These are phyloP conservation scores for Reticulitermes lucifugus DNA, from an alignment of 2,888 invertebrate genomes.

Conservation along the genomic window DNA sequence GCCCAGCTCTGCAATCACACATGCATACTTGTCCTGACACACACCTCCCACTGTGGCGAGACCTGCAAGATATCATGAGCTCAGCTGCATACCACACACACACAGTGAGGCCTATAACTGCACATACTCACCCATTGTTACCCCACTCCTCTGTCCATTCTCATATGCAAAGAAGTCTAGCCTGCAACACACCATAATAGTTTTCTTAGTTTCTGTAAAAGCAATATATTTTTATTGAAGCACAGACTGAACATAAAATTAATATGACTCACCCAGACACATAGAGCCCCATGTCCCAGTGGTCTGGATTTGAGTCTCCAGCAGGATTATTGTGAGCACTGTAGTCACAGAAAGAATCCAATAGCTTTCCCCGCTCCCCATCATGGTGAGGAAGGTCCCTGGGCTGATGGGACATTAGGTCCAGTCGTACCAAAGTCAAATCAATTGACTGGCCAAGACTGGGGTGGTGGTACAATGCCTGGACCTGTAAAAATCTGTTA, in stretches of 20 bases:
- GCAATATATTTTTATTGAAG: neutral
- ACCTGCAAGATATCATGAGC: slow-evolving; percentile 53
- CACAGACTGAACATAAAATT: neutral
- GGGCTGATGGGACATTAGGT: slow-evolving; percentile 77
- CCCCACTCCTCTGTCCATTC: slow-evolving; percentile 75
- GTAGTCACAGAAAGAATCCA: slow-evolving; percentile 83
- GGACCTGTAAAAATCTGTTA: slow-evolving; percentile 67
- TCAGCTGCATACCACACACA: too few relatives aligned
- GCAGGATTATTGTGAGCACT: slow-evolving; percentile 74
- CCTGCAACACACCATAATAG: slow-evolving; percentile 61
- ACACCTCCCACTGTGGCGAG: slow-evolving; percentile 84
- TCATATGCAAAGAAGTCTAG: slow-evolving; percentile 80
- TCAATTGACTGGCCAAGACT: slow-evolving; percentile 76
- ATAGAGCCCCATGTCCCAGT: slow-evolving; percentile 85
- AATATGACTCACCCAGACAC: slow-evolving; percentile 73
- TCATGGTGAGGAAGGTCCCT: slow-evolving; percentile 71
- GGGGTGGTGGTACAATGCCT: slow-evolving; percentile 83
- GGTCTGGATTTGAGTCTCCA: slow-evolving; percentile 76
- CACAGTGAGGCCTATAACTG: too few relatives aligned
- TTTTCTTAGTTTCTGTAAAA: neutral
- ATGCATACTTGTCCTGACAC: slow-evolving; percentile 77
- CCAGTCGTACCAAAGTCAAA: slow-evolving; percentile 76
- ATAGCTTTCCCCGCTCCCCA: slow-evolving; percentile 74
- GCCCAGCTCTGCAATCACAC: slow-evolving; percentile 84
- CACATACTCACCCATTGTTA: slow-evolving; percentile 75